Conservation (phyloP, 2,113 vertebrate genomes). For the Rhinoptilus africanus region DNA sequence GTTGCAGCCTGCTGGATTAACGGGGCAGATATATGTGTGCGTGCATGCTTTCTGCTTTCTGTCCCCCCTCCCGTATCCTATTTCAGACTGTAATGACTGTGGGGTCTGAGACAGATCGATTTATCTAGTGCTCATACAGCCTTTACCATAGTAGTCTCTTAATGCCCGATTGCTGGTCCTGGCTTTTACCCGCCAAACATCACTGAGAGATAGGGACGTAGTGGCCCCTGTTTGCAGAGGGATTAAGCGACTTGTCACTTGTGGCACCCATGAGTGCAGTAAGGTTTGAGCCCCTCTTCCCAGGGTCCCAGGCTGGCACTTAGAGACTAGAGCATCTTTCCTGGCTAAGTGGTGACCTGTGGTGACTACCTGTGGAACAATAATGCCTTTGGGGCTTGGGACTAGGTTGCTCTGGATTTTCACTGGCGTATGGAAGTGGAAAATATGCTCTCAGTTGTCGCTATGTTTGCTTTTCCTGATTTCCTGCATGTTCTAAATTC, state of each 20-base stretch:
- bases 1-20: conserved; percentile 28
- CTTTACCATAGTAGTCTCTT: not conserved
- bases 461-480: not conserved
- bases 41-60: not conserved
- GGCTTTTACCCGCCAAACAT: not conserved
- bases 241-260: not conserved
- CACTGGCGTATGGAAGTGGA: not conserved
- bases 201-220: not conserved
- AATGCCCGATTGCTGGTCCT: not conserved
- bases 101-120: not conserved
- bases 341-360: not conserved
- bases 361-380: fast-evolving
- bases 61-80: not conserved
- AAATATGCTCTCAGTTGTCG: not conserved
- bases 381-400: not conserved
- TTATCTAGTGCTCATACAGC: not conserved
- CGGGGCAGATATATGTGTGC: not conserved
- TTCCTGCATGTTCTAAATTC: not conserved
- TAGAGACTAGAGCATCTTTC: not conserved
- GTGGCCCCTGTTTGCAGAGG: not conserved
- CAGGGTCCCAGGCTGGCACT: not conserved
- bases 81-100: not conserved
- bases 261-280: not conserved
- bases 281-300: not conserved
- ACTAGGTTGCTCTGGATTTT: not conserved